These are phyloP conservation scores for Allygus modestus DNA, from an alignment of 2,888 invertebrate genomes.

Conservation along the genomic window DNA sequence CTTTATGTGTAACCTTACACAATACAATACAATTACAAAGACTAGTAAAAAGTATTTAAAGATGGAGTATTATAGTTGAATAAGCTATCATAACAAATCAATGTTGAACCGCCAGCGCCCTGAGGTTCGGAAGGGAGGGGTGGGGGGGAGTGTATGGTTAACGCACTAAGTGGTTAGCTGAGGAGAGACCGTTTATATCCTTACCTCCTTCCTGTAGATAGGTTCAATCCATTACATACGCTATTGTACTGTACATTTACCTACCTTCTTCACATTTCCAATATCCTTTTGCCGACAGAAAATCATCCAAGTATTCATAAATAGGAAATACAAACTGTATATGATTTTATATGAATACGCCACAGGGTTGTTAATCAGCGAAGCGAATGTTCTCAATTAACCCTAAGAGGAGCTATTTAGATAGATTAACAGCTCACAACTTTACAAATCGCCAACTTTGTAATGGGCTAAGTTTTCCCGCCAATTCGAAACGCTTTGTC, in stretches of 20 bases:
- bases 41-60: too few relatives aligned
- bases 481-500: constrained; percentile 35
- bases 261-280: too few relatives aligned
- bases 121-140: too few relatives aligned
- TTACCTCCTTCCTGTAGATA: background rate
- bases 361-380: background rate
- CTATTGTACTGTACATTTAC: background rate
- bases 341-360: too few relatives aligned
- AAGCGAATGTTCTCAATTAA: background rate
- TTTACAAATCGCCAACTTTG: constrained; percentile 25
- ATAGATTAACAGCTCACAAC: constrained; percentile 41
- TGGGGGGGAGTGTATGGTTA: background rate
- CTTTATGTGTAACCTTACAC: too few relatives aligned
- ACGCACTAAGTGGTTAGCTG: background rate
- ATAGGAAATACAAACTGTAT: too few relatives aligned
- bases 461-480: constrained; percentile 47
- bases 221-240: background rate
- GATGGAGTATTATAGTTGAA: too few relatives aligned
- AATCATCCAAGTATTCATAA: too few relatives aligned
- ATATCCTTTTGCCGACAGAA: too few relatives aligned
- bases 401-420: background rate
- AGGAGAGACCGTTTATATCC: background rate
- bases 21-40: too few relatives aligned
- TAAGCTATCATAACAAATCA: too few relatives aligned
- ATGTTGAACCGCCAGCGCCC: too few relatives aligned